Percentiles rank a stretch among this genome's conserved stretches.
Conservation (phyloP, 2,113 vertebrate species). For the Glaucidium brasilianum region DNA sequence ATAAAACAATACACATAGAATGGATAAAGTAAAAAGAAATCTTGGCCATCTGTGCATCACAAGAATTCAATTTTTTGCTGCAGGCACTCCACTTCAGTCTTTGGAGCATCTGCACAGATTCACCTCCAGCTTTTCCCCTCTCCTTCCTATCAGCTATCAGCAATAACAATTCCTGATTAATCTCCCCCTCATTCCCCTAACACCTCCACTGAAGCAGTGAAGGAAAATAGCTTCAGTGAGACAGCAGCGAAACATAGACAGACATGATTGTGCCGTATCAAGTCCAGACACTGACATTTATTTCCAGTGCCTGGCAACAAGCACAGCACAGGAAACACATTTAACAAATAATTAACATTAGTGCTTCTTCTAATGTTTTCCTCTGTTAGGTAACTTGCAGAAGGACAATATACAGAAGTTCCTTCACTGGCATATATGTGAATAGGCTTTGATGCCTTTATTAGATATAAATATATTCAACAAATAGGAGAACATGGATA, state of each 20-base stretch:
- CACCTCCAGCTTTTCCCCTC: neutral
- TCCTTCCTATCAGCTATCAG: neutral
- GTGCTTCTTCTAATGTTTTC: neutral
- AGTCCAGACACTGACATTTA: neutral
- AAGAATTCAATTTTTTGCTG: neutral
- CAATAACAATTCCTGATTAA: neutral
- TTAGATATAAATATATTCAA: neutral
- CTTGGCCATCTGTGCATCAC: neutral
- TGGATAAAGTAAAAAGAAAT: neutral
- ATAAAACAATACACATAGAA: neutral
- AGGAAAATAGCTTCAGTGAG: neutral
- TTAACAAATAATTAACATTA: neutral
- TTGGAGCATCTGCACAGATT: neutral
- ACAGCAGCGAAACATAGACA: neutral
- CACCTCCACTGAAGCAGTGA: neutral
- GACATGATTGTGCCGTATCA: accelerated
- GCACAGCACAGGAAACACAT: neutral
- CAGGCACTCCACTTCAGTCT: neutral
- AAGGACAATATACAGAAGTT: neutral
- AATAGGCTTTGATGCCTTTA: neutral
- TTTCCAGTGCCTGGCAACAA: neutral
- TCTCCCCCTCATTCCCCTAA: neutral
- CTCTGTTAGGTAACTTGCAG: neutral
- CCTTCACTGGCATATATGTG: neutral
- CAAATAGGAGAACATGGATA: neutral